Evolutionary conservation across 2,888 invertebrate species (phyloP).

Genomic region (Leucoma salicis): DNA sequence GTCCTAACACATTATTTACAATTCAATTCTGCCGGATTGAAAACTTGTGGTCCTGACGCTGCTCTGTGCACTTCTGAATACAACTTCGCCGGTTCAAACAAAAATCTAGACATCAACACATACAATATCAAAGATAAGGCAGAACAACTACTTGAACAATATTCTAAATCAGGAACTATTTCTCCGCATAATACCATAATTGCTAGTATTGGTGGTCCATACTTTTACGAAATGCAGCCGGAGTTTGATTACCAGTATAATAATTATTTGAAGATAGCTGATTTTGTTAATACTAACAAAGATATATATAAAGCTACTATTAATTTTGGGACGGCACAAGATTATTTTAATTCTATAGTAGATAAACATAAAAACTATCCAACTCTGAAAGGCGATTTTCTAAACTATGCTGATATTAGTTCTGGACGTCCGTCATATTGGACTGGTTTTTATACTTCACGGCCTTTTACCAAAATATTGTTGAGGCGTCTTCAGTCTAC

Average conservation of each 20-base stretch:
- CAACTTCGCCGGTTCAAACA: slow-evolving; percentile 88
- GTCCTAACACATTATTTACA: slow-evolving; percentile 62
- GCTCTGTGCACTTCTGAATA: slow-evolving; percentile 51
- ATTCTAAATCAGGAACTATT: slow-evolving; percentile 92
- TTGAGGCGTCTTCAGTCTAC: slow-evolving; percentile 91
- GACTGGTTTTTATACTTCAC: slow-evolving; percentile 96
- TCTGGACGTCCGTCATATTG: slow-evolving; percentile 95
- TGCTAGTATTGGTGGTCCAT: slow-evolving; percentile 96
- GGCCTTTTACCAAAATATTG: slow-evolving; percentile 91
- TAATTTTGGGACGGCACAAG: slow-evolving; percentile 92
- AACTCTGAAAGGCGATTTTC: slow-evolving; percentile 94
- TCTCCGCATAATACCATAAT: slow-evolving; percentile 94
- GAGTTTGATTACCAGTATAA: slow-evolving; percentile 97
- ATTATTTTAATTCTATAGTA: slow-evolving; percentile 90
- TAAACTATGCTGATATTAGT: slow-evolving; percentile 95
- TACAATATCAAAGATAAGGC: slow-evolving; percentile 93
- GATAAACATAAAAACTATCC: slow-evolving; percentile 83
- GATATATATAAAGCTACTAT: slow-evolving; percentile 88
- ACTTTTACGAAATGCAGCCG: slow-evolving; percentile 91
- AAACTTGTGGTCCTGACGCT: slow-evolving; percentile 62
- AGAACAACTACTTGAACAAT: slow-evolving; percentile 92
- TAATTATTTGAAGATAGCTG: slow-evolving; percentile 93
- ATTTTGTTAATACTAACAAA: slow-evolving; percentile 91
- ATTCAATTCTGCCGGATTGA: slow-evolving; percentile 63
- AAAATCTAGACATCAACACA: slow-evolving; percentile 89